Conservation (phyloP, 1,140 invertebrate genomes). For the Lasioglossum baleicum region DNA sequence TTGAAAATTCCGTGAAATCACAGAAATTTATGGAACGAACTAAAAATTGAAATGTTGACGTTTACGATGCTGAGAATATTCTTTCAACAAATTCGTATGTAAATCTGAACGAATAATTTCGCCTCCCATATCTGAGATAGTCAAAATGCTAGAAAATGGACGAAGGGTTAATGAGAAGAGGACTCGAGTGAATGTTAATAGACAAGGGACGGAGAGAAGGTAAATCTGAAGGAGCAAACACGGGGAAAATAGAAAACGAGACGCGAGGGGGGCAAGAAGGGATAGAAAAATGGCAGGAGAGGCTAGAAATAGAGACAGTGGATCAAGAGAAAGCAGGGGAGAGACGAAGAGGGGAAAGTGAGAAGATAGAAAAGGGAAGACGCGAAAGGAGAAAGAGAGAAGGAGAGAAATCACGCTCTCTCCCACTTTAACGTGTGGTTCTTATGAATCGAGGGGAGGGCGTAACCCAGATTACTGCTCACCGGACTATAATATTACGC, state of each 20-base stretch:
- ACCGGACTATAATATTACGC: conserved; percentile 72
- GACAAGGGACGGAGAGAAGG: background rate
- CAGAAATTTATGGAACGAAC: too few relatives aligned
- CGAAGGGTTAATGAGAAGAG: too few relatives aligned
- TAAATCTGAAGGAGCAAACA: too few relatives aligned
- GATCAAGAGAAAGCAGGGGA: background rate
- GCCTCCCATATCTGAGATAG: too few relatives aligned
- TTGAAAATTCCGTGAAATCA: too few relatives aligned
- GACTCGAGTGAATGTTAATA: background rate
- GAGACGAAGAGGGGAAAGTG: background rate
- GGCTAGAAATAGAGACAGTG: background rate
- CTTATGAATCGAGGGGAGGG: conserved; percentile 62
- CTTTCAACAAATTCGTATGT: too few relatives aligned
- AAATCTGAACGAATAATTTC: too few relatives aligned
- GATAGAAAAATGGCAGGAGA: background rate
- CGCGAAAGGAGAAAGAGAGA: conserved; percentile 12
- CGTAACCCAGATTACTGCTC: conserved; percentile 67
- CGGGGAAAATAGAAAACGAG: background rate
- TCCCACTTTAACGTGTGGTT: conserved; percentile 54
- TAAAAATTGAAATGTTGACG: too few relatives aligned
- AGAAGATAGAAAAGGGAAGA: background rate
- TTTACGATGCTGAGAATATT: too few relatives aligned
- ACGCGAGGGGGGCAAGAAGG: background rate
- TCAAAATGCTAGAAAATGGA: too few relatives aligned
- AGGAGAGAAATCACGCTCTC: conserved; percentile 54